Base-by-base conservation (phyloP, 2,113 vertebrate genomes). In the Silurus meridionalis region DNA sequence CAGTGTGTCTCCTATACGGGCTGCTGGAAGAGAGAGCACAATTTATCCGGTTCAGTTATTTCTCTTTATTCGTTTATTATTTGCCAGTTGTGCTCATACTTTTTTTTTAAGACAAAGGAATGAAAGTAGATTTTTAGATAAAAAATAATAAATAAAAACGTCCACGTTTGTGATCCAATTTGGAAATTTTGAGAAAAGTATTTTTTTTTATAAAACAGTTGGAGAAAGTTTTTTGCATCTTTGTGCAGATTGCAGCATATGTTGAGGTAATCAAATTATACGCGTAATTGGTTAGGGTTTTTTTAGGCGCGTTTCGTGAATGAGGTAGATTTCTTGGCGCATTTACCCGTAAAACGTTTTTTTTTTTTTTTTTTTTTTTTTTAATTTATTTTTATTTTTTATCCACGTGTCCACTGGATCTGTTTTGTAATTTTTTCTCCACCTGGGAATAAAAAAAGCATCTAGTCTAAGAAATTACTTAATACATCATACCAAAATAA, bases 1-100 rank as follows among this genome's bases (percentile, higher is more conserved):
- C 88, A 83, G 63, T 86, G 87, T 90, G 89, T 87, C 80, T 46
- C 48, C 58, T 66, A 37, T 37, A 53, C 78, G 28, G n/a, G 28
- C 50, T 69, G 50, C 53, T 66, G 82, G 77, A 75, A 64, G 64
- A 67, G 48, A 17, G 52, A 25, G 60, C 6, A 46, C 46, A 77
- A 58, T 13, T 23, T 8, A 80, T 6, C 14, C 77, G 8, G 11
- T 57, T 79, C 55, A 28, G 5, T 23, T 77, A 25, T 67, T 60
- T 64, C 19, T 25, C 8, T 46, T 46, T 19, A 23, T 63, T 63
- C 8, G 7, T 63, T 37, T 28, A 13, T 6, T 67, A 13, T 28
- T 37, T 2, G 15, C 7, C 8, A 48, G 15, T 48, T 72, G 2
- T 48, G 17, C 37, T 71, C 21, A 46, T 61, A 25, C 48, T 23